Evolutionary conservation across 23 tunicate genomes (phyloP), one percentile per base, ranked within the genome.

Genomic region (Diplosoma virens): DNA sequence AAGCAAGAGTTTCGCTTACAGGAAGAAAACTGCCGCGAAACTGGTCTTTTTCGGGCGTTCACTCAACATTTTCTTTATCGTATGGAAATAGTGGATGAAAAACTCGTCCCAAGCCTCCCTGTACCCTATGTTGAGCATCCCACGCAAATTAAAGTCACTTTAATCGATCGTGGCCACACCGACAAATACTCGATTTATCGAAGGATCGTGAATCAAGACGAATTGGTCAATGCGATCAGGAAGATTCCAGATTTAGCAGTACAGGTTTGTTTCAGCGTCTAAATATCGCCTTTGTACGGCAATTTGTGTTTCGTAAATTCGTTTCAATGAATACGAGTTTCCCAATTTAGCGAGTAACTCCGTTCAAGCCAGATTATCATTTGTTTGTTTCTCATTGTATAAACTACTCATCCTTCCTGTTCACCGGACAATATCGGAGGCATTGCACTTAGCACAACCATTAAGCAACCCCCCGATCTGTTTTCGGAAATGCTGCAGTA

Each of bases 11-110:
- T n/a, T n/a, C n/a, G n/a, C n/a, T n/a, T 63, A 4, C 74, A 92
- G 97, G 87, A 83, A 27, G 59, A 4, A 45, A 54, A 73, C 25
- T 92, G 97, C 59, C 61, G 80, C 0, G 92, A 87, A 0, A 68
- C 86, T 2, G 30, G 79, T 0, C 48, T 92, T 30, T 92, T 92
- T 32, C 82, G 70, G 17, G 97, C 97, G 3, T 92, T 92, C 58
- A 31, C 87, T 0, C 83, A 92, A 70, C 97, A 92, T 60, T 85
- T 92, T 80, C 87, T 92, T 0, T 66, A 92, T 35, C 73, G 97
- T 32, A 92, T 92, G 92, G 84, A 77, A 17, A 67, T 85, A 5
- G 53, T 60, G 25, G 84, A 80, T 29, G 27, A 34, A 24, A 71
- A 33, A 2, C 0, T 60, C 29, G 58, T 30, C 2, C 79, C 86